A percentile compares a stretch with the other conserved stretches of the same genome.
Evolutionary conservation across 2,113 vertebrate genomes (phyloP).

Genomic region (Phocoena phocoena): DNA sequence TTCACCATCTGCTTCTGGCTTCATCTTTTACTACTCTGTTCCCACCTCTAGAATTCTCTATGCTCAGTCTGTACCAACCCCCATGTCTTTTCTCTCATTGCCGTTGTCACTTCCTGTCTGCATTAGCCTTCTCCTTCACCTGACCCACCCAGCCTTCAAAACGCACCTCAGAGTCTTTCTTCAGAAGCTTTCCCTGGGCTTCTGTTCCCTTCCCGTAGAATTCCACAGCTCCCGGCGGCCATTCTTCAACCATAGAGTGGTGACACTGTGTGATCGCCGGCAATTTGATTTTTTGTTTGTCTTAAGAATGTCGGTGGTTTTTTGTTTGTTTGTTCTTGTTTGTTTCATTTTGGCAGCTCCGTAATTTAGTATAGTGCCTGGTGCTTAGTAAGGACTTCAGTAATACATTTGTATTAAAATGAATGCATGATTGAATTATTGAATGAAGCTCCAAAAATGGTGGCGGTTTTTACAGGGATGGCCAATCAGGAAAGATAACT

Average conservation of each 20-base stretch:
- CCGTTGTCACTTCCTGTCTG: background rate
- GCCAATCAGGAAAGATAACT: slow-evolving; percentile 94
- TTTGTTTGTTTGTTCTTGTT: background rate
- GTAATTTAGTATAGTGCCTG: background rate
- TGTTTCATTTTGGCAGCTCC: background rate
- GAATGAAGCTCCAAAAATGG: background rate
- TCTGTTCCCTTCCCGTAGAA: fast-evolving
- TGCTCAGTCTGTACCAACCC: background rate
- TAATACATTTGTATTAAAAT: background rate
- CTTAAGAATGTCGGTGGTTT: background rate
- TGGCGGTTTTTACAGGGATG: slow-evolving; percentile 87
- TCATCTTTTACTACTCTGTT: background rate
- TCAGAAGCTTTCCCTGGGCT: no score
- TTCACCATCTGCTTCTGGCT: background rate
- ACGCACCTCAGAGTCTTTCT: background rate
- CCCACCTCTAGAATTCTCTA: background rate
- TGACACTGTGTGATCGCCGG: background rate
- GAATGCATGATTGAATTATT: background rate
- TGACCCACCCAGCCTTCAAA: background rate
- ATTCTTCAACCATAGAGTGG: fast-evolving
- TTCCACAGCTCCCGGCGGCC: background rate
- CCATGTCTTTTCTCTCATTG: background rate
- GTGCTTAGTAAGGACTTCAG: background rate
- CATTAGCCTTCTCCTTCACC: background rate
- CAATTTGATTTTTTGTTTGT: background rate